Base-by-base conservation (phyloP, 2,888 invertebrate genomes). In the Cetonia aurata region DNA sequence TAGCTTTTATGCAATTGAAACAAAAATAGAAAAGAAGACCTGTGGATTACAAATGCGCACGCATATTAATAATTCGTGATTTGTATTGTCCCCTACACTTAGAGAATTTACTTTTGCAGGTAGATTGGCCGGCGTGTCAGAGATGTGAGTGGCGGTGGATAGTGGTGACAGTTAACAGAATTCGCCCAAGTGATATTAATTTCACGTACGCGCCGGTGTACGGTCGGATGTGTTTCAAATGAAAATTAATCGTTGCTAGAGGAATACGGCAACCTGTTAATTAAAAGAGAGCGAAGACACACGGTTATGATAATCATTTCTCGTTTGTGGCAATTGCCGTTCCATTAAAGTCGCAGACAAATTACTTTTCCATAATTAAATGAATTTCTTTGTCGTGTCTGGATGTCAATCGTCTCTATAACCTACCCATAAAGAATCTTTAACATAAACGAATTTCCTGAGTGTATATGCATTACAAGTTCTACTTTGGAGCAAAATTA, bases 211-310 rank as follows among this genome's bases (percentile, higher is more conserved):
- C 71, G 67, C 69, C 71, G 71, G 48, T 60, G 55, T 56, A 55
- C 67, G 67, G 50, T 48, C 56, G 57, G 70, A 62, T 66, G 68
- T 50, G 55, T 33, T 62, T 70, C 70, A 74, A 76, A 76, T 76
- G 74, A 75, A 74, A 74, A 76, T 76, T 75, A 76, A 76, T 76
- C 71, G 74, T 68, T 60, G 67, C 72, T 72, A 71, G 69, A 71
- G 74, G 72, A 72, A 70, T 72, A 71, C 72, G 70, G 71, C 71
- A 71, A 72, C 70, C 74, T 71, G 72, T 73, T 75, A 73, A 75
- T 75, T 75, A 73, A 72, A 74, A 75, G 73, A 68, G 66, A 67
- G 71, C 53, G 71, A 74, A 75, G 75, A 75, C 72, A 70, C 67
- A 67, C 44, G 71, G 73, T 70, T 73, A 74, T 71, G 71, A 70